Conservation (phyloP, 2,888 invertebrate genomes). For the Gisinianus flammeolus region DNA sequence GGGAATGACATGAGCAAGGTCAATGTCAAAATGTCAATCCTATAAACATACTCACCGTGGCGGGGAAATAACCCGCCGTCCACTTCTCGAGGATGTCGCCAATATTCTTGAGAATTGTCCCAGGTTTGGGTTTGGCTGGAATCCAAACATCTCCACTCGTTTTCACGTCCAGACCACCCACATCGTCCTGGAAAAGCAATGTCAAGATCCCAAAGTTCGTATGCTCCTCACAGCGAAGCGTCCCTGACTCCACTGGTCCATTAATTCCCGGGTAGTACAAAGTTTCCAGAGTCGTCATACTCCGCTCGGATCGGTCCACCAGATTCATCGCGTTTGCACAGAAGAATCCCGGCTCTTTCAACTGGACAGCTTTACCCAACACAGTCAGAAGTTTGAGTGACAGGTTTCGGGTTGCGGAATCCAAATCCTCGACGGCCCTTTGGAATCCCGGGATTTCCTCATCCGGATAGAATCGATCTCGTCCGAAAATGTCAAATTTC, state of each 20-base stretch:
- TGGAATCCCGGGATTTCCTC: neutral
- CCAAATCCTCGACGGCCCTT: neutral
- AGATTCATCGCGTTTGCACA: neutral
- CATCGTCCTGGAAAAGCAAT: neutral
- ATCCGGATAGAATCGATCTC: neutral
- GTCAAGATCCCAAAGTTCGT: neutral
- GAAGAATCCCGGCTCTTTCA: neutral
- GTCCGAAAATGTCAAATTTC: neutral
- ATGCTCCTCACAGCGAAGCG: neutral
- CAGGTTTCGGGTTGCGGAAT: neutral
- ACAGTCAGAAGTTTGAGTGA: neutral
- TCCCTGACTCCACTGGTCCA: neutral
- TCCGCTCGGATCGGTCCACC: neutral
- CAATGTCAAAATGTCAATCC: neutral
- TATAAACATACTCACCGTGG: conserved; percentile 62
- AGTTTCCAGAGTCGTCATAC: neutral
- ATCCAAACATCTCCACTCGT: conserved; percentile 73
- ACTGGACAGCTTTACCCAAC: neutral
- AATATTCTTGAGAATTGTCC: conserved; percentile 76
- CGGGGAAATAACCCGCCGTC: conserved; percentile 74
- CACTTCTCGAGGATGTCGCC: conserved; percentile 77
- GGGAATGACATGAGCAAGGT: neutral
- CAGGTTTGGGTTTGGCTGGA: conserved; percentile 76
- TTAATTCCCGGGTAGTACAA: neutral
- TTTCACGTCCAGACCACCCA: conserved; percentile 65